A percentile compares a stretch with the other conserved stretches of the same genome.
phyloP scores from a whole-genome alignment of 2,888 invertebrate genomes.

The Drosophila heteroneura region DNA sequence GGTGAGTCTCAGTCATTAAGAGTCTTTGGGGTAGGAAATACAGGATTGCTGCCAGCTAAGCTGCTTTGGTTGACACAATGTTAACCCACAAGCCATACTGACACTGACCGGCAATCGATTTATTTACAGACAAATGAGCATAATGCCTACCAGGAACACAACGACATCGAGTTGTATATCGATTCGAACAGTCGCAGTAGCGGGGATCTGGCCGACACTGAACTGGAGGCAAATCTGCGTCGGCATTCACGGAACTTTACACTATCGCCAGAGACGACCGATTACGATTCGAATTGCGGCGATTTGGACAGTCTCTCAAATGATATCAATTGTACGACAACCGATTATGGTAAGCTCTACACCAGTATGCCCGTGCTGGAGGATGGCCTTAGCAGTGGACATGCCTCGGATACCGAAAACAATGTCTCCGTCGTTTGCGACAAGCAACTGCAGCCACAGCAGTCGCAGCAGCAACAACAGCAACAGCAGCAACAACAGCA shows the following conservation, averaged over 20 bases:
- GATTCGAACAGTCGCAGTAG: conserved; percentile 85
- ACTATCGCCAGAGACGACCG: conserved; percentile 95
- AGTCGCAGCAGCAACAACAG: conserved; percentile 26
- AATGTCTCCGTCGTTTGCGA: conserved; percentile 86
- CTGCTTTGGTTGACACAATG: neutral
- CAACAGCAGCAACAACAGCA: conserved; percentile 25
- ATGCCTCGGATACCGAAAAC: conserved; percentile 96
- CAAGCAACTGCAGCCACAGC: conserved; percentile 48
- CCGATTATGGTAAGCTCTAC: conserved; percentile 88
- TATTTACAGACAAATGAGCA: conserved; percentile 58
- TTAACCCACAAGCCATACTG: neutral
- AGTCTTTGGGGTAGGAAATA: neutral
- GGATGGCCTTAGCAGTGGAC: conserved; percentile 97
- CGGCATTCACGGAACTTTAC: conserved; percentile 93
- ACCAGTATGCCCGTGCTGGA: conserved; percentile 96
- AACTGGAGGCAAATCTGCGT: conserved; percentile 83
- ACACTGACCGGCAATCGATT: neutral
- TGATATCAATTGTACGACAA: conserved; percentile 84
- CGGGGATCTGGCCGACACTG: conserved; percentile 84
- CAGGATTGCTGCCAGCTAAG: neutral
- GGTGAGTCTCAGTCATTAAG: conserved; percentile 53
- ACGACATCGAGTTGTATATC: conserved; percentile 85
- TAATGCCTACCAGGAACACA: conserved; percentile 82
- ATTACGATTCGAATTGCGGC: conserved; percentile 95
- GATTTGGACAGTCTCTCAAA: conserved; percentile 91